A percentile compares a stretch with the other conserved stretches of the same genome.
Conservation (phyloP, 2,113 vertebrate genomes). For the Thermophis baileyi region DNA sequence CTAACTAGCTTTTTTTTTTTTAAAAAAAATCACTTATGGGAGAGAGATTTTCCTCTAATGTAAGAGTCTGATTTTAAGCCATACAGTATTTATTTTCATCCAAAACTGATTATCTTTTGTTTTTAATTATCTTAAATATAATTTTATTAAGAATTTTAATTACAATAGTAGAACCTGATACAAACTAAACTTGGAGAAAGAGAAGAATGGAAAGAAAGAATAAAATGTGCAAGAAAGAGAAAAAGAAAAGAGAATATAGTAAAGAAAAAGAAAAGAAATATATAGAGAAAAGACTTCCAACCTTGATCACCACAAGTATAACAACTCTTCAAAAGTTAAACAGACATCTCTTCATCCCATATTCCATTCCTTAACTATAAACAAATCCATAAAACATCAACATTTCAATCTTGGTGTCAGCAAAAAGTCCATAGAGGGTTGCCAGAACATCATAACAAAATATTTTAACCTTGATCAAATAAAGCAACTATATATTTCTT, state of each 20-base stretch:
- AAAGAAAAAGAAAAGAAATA: neutral
- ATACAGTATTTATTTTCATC: neutral
- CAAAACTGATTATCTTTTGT: constrained; percentile 13
- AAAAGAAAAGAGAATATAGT: neutral
- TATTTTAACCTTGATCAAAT: neutral
- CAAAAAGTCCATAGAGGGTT: neutral
- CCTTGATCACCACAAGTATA: neutral
- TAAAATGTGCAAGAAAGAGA: neutral
- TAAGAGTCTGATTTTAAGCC: constrained; percentile 49
- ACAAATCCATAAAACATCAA: neutral
- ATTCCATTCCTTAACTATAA: neutral
- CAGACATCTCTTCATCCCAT: neutral
- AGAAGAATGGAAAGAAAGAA: neutral
- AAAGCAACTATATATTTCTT: neutral
- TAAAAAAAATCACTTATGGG: constrained; percentile 58
- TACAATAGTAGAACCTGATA: neutral
- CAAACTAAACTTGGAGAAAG: neutral
- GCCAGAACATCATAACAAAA: neutral
- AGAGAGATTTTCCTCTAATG: constrained; percentile 47
- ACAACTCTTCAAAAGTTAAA: neutral
- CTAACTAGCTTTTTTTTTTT: constrained; percentile 42
- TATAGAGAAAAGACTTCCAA: neutral
- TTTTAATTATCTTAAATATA: neutral
- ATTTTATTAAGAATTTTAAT: neutral
- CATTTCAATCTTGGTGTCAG: neutral